phyloP scores from a whole-genome alignment of 2,113 vertebrate species.

The Eulacestoma nigropectus region DNA sequence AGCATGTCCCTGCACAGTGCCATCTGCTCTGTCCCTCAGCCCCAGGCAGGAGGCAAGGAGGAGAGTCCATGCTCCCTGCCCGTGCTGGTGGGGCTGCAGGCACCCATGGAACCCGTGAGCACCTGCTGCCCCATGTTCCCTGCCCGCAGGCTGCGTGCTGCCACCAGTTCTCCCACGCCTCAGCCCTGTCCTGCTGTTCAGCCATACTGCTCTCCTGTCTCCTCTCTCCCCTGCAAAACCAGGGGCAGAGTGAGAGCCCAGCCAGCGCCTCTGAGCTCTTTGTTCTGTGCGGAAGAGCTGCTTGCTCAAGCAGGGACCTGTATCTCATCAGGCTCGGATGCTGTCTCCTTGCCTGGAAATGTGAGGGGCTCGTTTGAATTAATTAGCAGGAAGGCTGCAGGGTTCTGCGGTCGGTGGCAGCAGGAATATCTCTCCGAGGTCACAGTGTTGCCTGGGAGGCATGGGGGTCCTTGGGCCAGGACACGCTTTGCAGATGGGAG shows the following conservation, averaged over 20 bases:
- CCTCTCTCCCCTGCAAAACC: not conserved
- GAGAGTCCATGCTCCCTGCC: not conserved
- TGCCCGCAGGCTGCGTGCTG: not conserved
- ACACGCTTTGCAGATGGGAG: rapidly evolving
- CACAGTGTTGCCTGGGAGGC: not conserved
- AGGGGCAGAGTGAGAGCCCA: not conserved
- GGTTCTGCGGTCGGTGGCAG: not conserved
- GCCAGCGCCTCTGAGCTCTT: not conserved
- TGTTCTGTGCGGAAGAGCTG: not conserved
- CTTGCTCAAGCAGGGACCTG: not conserved
- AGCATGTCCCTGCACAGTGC: not conserved
- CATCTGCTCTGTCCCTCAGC: constrained; percentile 34
- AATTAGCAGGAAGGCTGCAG: not conserved
- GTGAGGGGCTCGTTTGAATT: not conserved
- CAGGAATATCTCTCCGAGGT: not conserved
- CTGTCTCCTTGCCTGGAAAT: not conserved
- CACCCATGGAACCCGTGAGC: not conserved
- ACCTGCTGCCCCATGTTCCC: rapidly evolving
- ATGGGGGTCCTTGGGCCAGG: not conserved
- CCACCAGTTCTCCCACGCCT: not conserved
- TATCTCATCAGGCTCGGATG: constrained; percentile 19
- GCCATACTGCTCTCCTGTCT: rapidly evolving
- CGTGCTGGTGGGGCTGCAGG: not conserved
- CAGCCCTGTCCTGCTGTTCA: not conserved
- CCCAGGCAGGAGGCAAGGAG: not conserved